Conservation (phyloP, 2,113 vertebrate species). For the Mormoops blainvillei region DNA sequence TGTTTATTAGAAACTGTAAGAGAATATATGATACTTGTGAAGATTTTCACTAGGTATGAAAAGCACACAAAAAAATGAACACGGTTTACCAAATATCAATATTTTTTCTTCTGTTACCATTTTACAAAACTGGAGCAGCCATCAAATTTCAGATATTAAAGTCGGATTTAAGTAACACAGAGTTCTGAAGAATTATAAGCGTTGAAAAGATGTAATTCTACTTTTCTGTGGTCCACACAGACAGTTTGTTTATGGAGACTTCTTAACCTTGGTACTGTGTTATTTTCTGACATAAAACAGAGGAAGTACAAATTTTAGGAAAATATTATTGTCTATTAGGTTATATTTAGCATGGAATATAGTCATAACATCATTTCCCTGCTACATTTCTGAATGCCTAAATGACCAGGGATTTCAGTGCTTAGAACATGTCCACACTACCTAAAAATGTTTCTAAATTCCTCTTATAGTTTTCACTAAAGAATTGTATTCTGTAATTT, state of each 20-base stretch:
- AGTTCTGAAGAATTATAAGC: slow-evolving; percentile 33
- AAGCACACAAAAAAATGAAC: background rate
- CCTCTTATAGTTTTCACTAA: slow-evolving; percentile 24
- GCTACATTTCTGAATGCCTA: background rate
- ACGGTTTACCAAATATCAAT: background rate
- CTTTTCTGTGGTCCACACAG: background rate
- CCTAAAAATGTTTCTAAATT: background rate
- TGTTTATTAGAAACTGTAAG: background rate
- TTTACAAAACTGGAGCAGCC: background rate
- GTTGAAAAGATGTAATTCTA: background rate
- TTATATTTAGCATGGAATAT: background rate
- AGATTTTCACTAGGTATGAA: slow-evolving; percentile 45
- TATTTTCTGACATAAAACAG: background rate
- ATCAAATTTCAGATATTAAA: background rate
- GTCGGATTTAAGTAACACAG: background rate
- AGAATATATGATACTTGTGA: background rate
- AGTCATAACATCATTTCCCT: background rate
- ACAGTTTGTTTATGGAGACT: background rate
- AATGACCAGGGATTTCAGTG: background rate
- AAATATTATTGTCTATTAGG: background rate
- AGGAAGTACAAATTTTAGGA: background rate
- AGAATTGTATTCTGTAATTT: slow-evolving; percentile 17
- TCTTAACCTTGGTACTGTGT: background rate
- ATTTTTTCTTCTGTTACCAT: background rate
- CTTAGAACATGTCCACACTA: background rate